A percentile compares a stretch with the other conserved stretches of the same genome.
Conservation (phyloP, 2,797 vertebrate genomes). For the Falco biarmicus region DNA sequence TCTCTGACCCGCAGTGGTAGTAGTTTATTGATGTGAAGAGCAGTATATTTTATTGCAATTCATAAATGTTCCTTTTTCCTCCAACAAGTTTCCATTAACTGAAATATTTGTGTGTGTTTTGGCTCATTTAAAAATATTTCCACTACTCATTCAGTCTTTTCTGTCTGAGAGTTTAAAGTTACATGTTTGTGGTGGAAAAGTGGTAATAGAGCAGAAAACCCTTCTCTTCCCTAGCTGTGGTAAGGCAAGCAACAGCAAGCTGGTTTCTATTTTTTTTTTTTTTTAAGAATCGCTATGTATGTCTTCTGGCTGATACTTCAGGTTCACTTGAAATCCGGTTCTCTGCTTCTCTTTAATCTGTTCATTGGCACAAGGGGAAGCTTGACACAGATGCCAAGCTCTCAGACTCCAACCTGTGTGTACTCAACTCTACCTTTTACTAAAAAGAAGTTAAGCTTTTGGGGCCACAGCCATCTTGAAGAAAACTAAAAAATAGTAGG, state of each 20-base stretch:
- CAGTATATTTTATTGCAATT: not conserved
- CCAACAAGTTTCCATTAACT: not conserved
- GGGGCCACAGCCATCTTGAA: not conserved
- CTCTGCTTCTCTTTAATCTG: not conserved
- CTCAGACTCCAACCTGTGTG: not conserved
- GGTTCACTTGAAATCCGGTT: not conserved
- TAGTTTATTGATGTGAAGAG: not conserved
- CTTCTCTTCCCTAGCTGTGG: not conserved
- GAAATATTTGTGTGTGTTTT: not conserved
- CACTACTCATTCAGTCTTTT: not conserved
- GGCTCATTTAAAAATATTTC: not conserved
- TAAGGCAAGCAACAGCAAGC: not conserved
- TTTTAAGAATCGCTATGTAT: not conserved
- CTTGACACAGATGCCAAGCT: not conserved
- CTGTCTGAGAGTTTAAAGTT: not conserved
- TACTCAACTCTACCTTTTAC: not conserved
- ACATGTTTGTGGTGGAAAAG: not conserved
- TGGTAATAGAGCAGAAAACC: not conserved
- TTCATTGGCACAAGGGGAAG: not conserved
- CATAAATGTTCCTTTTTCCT: not conserved
- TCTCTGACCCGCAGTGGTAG: not conserved
- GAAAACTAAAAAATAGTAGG: not conserved
- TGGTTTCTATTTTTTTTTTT: not conserved
- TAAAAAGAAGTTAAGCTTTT: not conserved
- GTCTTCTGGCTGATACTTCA: not conserved